Evolutionary conservation across 2,797 vertebrate genomes (phyloP), one percentile per base, ranked within the genome.

Genomic region (Thamnophis elegans): DNA sequence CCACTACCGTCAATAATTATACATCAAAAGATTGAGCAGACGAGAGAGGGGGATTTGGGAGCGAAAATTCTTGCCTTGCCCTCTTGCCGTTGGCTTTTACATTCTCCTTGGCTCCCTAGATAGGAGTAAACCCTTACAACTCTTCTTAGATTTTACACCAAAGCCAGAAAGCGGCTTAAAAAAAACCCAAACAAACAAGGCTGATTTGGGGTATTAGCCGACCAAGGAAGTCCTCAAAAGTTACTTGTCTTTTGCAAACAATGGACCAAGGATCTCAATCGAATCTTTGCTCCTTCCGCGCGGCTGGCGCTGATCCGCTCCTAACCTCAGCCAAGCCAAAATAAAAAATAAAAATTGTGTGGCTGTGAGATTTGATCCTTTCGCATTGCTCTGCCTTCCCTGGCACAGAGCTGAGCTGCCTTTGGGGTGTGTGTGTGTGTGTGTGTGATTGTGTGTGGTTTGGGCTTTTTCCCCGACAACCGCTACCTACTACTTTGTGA

Each of bases 171-270:
- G 14, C 55, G 0, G 51, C 82, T 8, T 53, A 54, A 58, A 58
- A 18, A 20, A 36, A 73, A n/a, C 62, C 95, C 92, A 73, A 51
- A 51, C 47, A 51, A 5, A 51, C 3, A 51, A 94, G 94, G 95
- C 96, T 94, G 93, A 82, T 93, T 96, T 95, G 10, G 10, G 93
- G 92, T 96, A 97, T 62, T 94, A 93, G 95, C 97, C 94, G 92
- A 94, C 94, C 95, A 95, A 95, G 95, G 94, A 62, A 85, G 95
- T 94, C 96, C 96, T 97, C 95, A 95, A 97, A 98, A 98, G 96
- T 98, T 97, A 95, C 60, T 94, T 25, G 92, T 95, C 96, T 95
- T 60, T 95, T 58, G 90, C 92, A 95, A 92, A 96, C 95, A 95
- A 94, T 92, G 95, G 96, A 95, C 53, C 93, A 54, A 51, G 11